Conservation (phyloP, 2,113 vertebrate species). For the Lagopus leucura region DNA sequence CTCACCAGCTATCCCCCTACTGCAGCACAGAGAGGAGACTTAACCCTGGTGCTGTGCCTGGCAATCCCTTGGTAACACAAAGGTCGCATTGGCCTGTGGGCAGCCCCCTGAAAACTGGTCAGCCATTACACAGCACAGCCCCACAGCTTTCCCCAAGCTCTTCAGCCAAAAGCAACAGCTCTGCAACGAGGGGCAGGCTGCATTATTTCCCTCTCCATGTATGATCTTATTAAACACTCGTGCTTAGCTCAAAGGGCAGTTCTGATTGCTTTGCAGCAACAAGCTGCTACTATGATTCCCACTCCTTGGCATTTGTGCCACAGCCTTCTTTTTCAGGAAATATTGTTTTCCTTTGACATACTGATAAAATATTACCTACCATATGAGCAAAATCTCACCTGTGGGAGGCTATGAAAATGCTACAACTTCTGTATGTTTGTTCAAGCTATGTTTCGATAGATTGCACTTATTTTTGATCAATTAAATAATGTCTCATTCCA, state of each 20-base stretch:
- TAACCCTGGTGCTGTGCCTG: neutral
- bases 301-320: neutral
- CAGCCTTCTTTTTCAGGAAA: neutral
- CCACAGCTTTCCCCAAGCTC: neutral
- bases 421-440: neutral
- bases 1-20: neutral
- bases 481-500: neutral
- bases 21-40: neutral
- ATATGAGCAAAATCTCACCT: neutral
- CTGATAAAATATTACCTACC: neutral
- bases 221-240: neutral
- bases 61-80: neutral
- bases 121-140: neutral
- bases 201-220: neutral
- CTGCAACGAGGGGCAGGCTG: neutral
- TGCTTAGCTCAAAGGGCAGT: neutral
- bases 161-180: neutral
- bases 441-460: neutral
- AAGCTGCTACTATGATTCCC: neutral
- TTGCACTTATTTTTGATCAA: neutral
- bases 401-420: neutral
- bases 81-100: neutral
- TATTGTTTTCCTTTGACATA: neutral
- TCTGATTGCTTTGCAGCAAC: neutral
- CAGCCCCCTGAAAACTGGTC: neutral